Evolutionary conservation across 2,888 invertebrate genomes (phyloP).

Genomic region (Clivina fossor): DNA sequence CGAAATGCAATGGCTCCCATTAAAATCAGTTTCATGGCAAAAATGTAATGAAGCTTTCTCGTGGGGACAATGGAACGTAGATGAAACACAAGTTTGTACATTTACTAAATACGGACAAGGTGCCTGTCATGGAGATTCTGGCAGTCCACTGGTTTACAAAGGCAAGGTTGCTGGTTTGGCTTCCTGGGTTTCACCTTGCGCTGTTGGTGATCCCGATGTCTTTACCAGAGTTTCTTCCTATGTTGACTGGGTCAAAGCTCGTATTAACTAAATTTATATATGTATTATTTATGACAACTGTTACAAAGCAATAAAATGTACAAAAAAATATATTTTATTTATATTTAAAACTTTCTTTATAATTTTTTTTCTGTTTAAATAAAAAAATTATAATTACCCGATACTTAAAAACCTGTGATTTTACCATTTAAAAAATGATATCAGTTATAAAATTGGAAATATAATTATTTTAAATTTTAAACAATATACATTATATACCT

Average conservation of each 20-base stretch:
- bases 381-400: too few relatives aligned
- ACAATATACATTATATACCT: too few relatives aligned
- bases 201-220: slow-evolving; percentile 51
- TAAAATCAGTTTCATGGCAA: slow-evolving; percentile 55
- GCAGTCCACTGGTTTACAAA: slow-evolving; percentile 37
- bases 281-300: too few relatives aligned
- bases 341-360: too few relatives aligned
- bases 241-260: slow-evolving; percentile 50
- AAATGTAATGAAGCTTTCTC: slow-evolving; percentile 54
- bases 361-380: too few relatives aligned
- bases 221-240: slow-evolving; percentile 51
- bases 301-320: too few relatives aligned
- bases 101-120: slow-evolving; percentile 61
- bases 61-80: slow-evolving; percentile 53
- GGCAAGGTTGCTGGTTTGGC: slow-evolving; percentile 42
- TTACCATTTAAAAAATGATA: too few relatives aligned
- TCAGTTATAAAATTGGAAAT: too few relatives aligned
- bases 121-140: slow-evolving; percentile 58
- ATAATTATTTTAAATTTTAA: too few relatives aligned
- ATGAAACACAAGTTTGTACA: slow-evolving; percentile 60
- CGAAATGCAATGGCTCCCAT: slow-evolving; percentile 58
- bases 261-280: too few relatives aligned
- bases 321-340: too few relatives aligned
- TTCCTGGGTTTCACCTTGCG: slow-evolving; percentile 54
- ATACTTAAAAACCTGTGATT: too few relatives aligned